phyloP scores from a whole-genome alignment of 2,888 invertebrate genomes.

The Campoplex capitator region DNA sequence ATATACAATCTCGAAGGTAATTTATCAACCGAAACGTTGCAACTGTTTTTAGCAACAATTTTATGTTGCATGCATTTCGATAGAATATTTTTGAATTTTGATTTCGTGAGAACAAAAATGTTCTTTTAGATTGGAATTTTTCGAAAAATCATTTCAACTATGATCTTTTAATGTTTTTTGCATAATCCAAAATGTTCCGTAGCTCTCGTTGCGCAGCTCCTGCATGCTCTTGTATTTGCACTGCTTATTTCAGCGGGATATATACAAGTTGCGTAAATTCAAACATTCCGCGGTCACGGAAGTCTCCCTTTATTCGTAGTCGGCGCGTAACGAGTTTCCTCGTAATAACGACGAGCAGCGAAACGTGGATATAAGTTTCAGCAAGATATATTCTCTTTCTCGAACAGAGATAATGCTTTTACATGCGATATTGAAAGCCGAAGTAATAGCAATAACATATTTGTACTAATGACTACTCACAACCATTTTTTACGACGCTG shows the following conservation, averaged over 20 bases:
- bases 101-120: too few species aligned
- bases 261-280: conserved; percentile 65
- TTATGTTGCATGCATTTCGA: not conserved
- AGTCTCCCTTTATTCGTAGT: conserved; percentile 66
- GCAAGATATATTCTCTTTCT: conserved; percentile 26
- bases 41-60: not conserved
- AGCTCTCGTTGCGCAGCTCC: not conserved
- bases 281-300: conserved; percentile 70
- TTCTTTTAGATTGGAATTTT: not conserved
- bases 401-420: conserved; percentile 32
- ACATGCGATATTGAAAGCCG: conserved; percentile 30
- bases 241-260: conserved; percentile 59
- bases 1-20: not conserved
- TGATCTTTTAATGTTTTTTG: not conserved
- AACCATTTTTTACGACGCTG: conserved; percentile 18
- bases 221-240: conserved; percentile 41
- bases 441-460: conserved; percentile 34
- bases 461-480: conserved; percentile 21
- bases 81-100: not conserved
- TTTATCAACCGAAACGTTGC: not conserved
- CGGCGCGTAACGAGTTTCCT: conserved; percentile 68
- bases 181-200: not conserved
- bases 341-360: conserved; percentile 48
- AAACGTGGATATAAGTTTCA: conserved; percentile 46
- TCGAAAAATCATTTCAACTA: not conserved